Evolutionary conservation across 2,797 vertebrate genomes (phyloP), one percentile per base, ranked within the genome.

Genomic region (Cygnus olor): DNA sequence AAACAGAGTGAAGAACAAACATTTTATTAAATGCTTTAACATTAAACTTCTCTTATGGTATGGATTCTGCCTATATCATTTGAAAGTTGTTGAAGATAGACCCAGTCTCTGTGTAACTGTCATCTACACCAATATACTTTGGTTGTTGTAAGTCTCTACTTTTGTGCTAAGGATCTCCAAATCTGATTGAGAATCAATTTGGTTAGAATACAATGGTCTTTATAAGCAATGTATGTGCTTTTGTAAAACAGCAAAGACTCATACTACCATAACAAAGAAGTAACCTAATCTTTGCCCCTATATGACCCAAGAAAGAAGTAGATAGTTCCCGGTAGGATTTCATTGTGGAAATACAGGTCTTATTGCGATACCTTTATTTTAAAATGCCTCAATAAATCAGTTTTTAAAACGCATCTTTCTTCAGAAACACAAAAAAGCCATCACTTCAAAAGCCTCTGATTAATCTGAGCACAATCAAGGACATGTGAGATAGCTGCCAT

Each of bases 381-480:
- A 84, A 96, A 93, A 90, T 69, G 36, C 82, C 91, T 94, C 85
- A 60, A 71, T 93, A 65, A 49, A 90, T 91, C 79, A 85, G 84
- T 70, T 96, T 95, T 97, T 71, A 95, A 97, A 97, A 97, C 83
- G 89, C 74, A 93, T 78, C 78, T 12, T 65, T 97, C 91, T 93
- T 96, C 87, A 84, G 94, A 91, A 96, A 87, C 60, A 88, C 47
- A 91, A 88, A 97, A 96, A 96, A 97, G 95, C 68, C 93, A 88
- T 97, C 92, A 73, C 95, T 98, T 97, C 95, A 94, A 97, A 97
- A 97, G 85, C 27, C 27, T 97, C 95, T 97, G 97, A 98, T 98
- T 98, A 98, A 96, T 96, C 95, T 96, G 80, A 96, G 90, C 90
- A 95, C 95, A 97, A 97, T 97, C 95, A 97, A 97, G 96, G 97